phyloP scores from a whole-genome alignment of 2,888 invertebrate species.

The Punctoribates punctum region DNA sequence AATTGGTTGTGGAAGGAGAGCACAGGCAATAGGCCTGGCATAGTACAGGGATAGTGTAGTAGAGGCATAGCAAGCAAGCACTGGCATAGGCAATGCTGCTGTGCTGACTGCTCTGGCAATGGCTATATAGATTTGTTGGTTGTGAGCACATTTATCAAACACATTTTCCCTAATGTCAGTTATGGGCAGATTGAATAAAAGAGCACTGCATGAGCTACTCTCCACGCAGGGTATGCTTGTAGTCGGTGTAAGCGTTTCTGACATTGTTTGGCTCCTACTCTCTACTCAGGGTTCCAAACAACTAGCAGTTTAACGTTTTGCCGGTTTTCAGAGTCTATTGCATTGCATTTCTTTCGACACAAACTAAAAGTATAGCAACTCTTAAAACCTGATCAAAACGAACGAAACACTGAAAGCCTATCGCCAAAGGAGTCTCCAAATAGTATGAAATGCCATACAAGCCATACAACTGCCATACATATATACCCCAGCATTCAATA shows the following conservation, averaged over 20 bases:
- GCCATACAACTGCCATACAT: background rate
- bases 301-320: slow-evolving; percentile 26
- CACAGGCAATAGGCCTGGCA: too few species aligned
- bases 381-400: background rate
- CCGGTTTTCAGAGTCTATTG: slow-evolving; percentile 23
- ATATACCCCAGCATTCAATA: background rate
- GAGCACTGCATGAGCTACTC: background rate
- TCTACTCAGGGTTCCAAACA: slow-evolving; percentile 4
- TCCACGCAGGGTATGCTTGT: slow-evolving; percentile 7
- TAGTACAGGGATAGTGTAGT: too few species aligned
- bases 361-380: background rate
- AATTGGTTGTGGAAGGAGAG: too few species aligned
- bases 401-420: background rate
- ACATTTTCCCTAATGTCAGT: slow-evolving; percentile 8
- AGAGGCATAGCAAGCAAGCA: too few species aligned
- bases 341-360: slow-evolving; percentile 5
- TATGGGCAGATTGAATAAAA: slow-evolving; percentile 4
- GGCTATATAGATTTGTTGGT: background rate
- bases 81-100: too few species aligned
- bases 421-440: slow-evolving; percentile 17
- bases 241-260: background rate
- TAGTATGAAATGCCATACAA: background rate
- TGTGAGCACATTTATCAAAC: slow-evolving; percentile 1
- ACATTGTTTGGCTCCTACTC: background rate
- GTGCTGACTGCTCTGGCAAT: too few species aligned